Conservation (phyloP, 2,797 vertebrate genomes). For the Eospalax fontanierii region DNA sequence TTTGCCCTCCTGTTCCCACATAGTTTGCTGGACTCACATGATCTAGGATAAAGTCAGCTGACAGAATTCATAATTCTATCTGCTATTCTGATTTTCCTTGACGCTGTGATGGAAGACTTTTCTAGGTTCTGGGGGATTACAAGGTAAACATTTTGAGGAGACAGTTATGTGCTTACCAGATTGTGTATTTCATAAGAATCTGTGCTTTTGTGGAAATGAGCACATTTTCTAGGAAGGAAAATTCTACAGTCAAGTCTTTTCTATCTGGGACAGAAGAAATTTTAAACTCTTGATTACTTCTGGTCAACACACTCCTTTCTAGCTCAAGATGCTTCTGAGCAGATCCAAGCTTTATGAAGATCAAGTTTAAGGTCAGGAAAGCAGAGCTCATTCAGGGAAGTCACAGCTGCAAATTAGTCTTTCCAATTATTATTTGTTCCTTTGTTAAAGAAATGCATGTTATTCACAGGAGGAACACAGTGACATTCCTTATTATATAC, state of each 20-base stretch:
- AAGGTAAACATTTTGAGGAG: neutral
- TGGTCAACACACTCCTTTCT: neutral
- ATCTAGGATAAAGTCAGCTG: neutral
- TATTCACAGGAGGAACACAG: neutral
- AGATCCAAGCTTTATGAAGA: neutral
- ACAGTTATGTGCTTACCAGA: neutral
- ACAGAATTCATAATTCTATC: neutral
- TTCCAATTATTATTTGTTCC: neutral
- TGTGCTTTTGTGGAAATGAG: neutral
- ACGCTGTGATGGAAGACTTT: neutral
- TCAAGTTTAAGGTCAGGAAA: no score
- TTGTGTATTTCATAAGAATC: neutral
- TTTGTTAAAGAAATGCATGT: neutral
- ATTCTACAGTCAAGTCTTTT: neutral
- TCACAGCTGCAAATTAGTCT: neutral
- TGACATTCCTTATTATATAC: neutral
- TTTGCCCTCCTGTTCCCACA: neutral
- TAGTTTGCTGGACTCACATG: neutral
- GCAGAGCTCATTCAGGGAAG: neutral
- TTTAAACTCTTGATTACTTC: neutral
- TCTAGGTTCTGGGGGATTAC: neutral
- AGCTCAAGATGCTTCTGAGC: neutral
- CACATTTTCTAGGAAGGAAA: neutral
- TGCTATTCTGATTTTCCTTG: neutral
- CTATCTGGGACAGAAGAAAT: neutral